Conservation (phyloP, 1,140 invertebrate species). For the Samia ricini region DNA sequence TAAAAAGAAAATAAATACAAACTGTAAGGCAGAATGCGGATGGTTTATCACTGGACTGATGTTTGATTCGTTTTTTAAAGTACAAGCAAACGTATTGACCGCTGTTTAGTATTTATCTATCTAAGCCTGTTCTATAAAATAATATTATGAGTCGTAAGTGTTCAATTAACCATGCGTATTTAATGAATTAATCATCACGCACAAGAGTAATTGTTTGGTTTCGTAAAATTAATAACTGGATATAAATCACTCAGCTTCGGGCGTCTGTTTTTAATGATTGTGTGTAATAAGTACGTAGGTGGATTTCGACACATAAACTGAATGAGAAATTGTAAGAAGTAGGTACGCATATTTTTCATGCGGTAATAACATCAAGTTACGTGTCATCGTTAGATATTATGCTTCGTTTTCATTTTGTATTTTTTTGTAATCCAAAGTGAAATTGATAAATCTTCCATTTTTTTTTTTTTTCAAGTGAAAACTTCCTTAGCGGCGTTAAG, state of each 20-base stretch:
- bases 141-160: neutral
- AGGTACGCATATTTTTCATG: neutral
- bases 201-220: conserved; percentile 10
- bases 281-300: conserved; percentile 30
- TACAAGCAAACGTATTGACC: neutral
- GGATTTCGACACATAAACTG: conserved; percentile 4
- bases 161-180: conserved; percentile 9
- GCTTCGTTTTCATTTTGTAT: neutral
- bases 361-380: neutral
- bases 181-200: conserved; percentile 13
- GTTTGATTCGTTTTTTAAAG: neutral
- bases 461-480: no score
- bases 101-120: neutral
- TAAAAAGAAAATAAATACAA: neutral
- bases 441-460: no score
- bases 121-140: neutral
- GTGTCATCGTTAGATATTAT: neutral
- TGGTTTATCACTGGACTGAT: neutral
- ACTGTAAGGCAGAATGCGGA: neutral
- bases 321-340: neutral
- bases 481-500: no score
- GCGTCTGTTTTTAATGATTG: conserved; percentile 45
- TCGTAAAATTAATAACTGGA: conserved; percentile 9
- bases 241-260: conserved; percentile 31
- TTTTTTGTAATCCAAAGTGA: no score